Evolutionary conservation across 2,797 vertebrate genomes (phyloP), one percentile per base, ranked within the genome.

Genomic region (Antennarius maculatus): DNA sequence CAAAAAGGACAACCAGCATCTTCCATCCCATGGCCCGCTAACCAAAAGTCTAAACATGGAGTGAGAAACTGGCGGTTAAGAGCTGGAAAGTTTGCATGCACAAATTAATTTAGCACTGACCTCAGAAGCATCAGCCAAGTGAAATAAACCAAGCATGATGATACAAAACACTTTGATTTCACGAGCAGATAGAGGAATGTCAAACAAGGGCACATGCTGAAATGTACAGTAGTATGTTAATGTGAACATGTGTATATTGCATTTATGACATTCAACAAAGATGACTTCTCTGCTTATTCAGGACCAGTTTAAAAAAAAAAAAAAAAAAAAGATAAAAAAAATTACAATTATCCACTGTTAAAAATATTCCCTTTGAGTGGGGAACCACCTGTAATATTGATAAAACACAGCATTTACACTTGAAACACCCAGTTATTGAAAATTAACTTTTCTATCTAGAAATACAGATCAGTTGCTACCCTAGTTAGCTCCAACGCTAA

Each of bases 401-500:
- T 23, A 65, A 84, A 82, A 86, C 60, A 77, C 58, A 37, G 54
- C 67, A 52, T 81, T 74, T 65, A 87, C 81, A 70, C 58, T 68
- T 68, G 41, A 84, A 83, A 78, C 72, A 83, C 56, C 66, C 80
- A 80, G 49, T 82, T 83, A 83, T 83, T 70, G 55, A 87, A 86
- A 84, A 85, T 51, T 66, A 69, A 82, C 67, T 70, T 52, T 49
- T 65, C 79, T 76, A 79, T 63, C 85, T 89, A 87, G 83, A 85
- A 81, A 85, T 80, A 88, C 14, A 0, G 37, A 84, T 78, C 75
- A 90, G 88, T 91, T 92, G 89, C 93, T 94, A 92, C 87, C 80
- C 88, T 88, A 83, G 82, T 88, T 77, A 90, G 81, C 88, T 88
- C 84, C 87, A 82, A 71, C 62, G 85, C 88, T 87, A 89, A 86